These are phyloP conservation scores for Silurus lanzhouensis DNA, from an alignment of 2,797 vertebrate species.

Conservation along the genomic window DNA sequence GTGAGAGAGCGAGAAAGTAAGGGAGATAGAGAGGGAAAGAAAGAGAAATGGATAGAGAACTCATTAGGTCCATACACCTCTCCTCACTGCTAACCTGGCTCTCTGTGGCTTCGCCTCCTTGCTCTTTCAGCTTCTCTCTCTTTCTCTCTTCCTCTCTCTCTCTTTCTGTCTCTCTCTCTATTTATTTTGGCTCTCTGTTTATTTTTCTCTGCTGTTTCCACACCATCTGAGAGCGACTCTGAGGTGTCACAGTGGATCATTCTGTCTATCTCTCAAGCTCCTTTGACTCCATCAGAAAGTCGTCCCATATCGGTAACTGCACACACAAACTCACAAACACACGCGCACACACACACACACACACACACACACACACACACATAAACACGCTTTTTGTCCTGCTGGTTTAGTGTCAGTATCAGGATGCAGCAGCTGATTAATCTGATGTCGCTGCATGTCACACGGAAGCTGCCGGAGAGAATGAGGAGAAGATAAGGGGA, in stretches of 20 bases:
- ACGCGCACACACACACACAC: background rate
- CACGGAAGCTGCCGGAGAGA: conserved; percentile 53
- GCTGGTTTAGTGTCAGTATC: conserved; percentile 50
- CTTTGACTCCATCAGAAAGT: conserved; percentile 42
- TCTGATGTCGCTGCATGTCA: conserved; percentile 71
- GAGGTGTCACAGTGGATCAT: conserved; percentile 50
- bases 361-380: conserved; percentile 30
- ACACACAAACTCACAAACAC: too few relatives aligned
- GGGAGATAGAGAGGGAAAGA: background rate
- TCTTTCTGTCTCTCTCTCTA: background rate
- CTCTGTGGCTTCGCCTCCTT: conserved; percentile 34
- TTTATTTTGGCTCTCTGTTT: conserved; percentile 17
- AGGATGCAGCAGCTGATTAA: conserved; percentile 77
- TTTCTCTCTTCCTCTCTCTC: background rate
- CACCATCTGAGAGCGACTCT: conserved; percentile 15
- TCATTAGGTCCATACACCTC: conserved; percentile 55
- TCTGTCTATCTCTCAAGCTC: conserved; percentile 47
- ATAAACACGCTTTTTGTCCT: conserved; percentile 22
- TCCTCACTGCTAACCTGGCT: conserved; percentile 36
- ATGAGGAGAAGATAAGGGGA: too few relatives aligned
- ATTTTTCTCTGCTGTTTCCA: conserved; percentile 22
- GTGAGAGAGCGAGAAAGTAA: background rate
- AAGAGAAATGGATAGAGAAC: conserved; percentile 24
- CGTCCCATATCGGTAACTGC: conserved; percentile 18
- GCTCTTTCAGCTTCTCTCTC: background rate